Evolutionary conservation across 2,113 vertebrate genomes (phyloP).

Genomic region (Apodemus speciosus): DNA sequence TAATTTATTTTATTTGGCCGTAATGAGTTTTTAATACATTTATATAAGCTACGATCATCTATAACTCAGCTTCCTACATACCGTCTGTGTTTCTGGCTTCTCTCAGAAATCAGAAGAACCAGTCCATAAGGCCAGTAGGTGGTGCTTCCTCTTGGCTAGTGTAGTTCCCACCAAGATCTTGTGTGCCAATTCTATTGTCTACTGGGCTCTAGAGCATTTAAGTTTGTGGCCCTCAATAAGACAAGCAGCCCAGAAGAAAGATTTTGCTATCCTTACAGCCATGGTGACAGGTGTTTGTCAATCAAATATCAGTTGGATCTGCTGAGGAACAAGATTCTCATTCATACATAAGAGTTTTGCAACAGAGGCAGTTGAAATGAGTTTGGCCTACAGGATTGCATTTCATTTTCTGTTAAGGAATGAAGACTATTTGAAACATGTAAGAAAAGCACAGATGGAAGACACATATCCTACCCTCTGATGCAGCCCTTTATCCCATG

Average conservation of each 20-base stretch:
- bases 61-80: constrained; percentile 40
- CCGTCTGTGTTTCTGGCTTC: constrained; percentile 42
- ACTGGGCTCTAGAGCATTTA: background rate
- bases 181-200: background rate
- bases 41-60: constrained; percentile 24
- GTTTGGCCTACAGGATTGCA: background rate
- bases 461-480: background rate
- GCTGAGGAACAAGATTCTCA: background rate
- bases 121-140: background rate
- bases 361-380: background rate
- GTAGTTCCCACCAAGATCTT: background rate
- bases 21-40: constrained; percentile 29
- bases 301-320: constrained; percentile 19
- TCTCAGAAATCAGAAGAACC: constrained; percentile 9
- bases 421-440: constrained; percentile 15
- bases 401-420: constrained; percentile 29
- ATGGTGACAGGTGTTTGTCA: background rate
- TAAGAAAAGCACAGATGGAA: constrained; percentile 23
- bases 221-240: background rate
- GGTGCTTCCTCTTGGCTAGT: background rate
- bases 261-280: constrained; percentile 5
- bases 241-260: constrained; percentile 3
- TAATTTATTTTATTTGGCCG: constrained; percentile 23
- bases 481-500: background rate
- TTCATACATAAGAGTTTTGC: background rate